These are phyloP conservation scores for Nettapus auritus DNA, from an alignment of 2,113 vertebrate genomes.

Conservation along the genomic window DNA sequence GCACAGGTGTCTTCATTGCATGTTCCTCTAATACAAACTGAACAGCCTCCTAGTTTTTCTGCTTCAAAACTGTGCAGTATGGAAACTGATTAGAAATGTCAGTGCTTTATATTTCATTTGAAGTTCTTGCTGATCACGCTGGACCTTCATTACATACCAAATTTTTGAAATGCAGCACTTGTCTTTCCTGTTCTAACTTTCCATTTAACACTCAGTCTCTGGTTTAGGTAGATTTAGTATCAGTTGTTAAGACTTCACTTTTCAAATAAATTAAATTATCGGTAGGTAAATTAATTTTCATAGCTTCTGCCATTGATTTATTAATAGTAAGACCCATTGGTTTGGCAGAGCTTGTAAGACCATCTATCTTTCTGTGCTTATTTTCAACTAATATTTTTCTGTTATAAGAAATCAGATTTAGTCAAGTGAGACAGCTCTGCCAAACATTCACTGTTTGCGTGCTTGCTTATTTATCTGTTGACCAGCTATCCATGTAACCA, in stretches of 20 bases:
- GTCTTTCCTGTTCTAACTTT: not conserved
- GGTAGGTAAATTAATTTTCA: not conserved
- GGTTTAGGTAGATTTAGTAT: not conserved
- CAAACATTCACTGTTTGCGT: not conserved
- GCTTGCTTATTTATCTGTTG: not conserved
- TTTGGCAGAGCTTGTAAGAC: not conserved
- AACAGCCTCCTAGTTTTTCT: not conserved
- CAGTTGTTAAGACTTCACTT: not conserved
- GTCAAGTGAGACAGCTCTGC: not conserved
- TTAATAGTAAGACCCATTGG: not conserved
- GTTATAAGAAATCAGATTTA: not conserved
- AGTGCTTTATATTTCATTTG: not conserved
- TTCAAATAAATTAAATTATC: not conserved
- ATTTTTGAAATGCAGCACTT: not conserved
- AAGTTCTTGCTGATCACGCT: not conserved
- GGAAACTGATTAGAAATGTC: not conserved
- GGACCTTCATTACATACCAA: not conserved
- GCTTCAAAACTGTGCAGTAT: not conserved
- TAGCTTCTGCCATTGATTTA: not conserved
- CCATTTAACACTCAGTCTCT: not conserved
- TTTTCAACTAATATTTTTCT: not conserved
- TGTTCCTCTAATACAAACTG: not conserved
- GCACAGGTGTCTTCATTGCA: not conserved
- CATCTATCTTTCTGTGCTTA: not conserved
- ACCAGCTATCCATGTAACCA: not conserved